These are phyloP conservation scores for Planiliza haematocheilus DNA, from an alignment of 2,113 vertebrate genomes.

Conservation along the genomic window DNA sequence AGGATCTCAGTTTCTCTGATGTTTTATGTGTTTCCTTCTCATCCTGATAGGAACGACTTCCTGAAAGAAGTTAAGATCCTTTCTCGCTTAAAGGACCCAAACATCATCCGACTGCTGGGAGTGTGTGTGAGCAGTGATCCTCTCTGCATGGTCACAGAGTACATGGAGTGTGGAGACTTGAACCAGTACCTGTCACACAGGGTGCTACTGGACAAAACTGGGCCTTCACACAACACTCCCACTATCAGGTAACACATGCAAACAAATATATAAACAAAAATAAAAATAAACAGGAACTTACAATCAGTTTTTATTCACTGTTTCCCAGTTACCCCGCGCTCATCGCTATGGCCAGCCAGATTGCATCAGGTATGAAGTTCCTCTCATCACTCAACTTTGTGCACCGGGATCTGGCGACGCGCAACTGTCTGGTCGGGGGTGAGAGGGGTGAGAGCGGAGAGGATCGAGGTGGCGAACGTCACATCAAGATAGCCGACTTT, in stretches of 20 bases:
- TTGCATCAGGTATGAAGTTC: constrained; percentile 93
- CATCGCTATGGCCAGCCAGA: constrained; percentile 91
- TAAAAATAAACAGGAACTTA: neutral
- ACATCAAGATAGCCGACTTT: constrained; percentile 95
- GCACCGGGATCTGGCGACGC: constrained; percentile 91
- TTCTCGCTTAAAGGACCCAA: constrained; percentile 91
- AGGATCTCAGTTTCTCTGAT: too few species aligned
- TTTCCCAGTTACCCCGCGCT: constrained; percentile 87
- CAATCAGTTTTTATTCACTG: neutral
- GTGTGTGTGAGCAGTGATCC: constrained; percentile 93
- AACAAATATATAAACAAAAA: neutral
- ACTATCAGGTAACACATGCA: constrained; percentile 85
- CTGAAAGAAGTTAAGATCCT: constrained; percentile 95
- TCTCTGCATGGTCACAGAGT: constrained; percentile 94
- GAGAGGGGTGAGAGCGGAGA: constrained; percentile 77
- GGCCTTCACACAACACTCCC: constrained; percentile 78
- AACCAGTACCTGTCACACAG: constrained; percentile 92
- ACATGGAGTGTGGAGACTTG: constrained; percentile 95
- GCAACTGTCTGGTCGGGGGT: constrained; percentile 93
- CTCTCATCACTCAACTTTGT: constrained; percentile 93
- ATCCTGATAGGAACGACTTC: constrained; percentile 87
- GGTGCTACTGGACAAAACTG: constrained; percentile 87
- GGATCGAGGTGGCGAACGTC: constrained; percentile 84
- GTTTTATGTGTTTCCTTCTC: neutral
- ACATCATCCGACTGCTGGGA: constrained; percentile 93